Evolutionary conservation across 2,113 vertebrate species (phyloP), one percentile per base, ranked within the genome.

Genomic region (Xyrauchen texanus): DNA sequence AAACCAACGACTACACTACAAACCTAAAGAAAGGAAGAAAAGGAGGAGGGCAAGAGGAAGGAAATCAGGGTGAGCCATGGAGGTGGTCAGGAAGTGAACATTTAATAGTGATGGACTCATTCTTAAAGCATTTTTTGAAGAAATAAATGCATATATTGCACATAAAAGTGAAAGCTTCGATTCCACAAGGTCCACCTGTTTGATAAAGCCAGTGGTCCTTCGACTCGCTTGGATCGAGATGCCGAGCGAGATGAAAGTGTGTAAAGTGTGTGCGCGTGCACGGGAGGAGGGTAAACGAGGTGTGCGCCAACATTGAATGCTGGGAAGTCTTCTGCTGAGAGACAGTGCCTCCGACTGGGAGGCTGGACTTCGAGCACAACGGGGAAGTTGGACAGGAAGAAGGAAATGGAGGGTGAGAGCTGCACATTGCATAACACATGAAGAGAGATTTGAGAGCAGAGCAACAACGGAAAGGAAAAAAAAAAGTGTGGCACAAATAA

Each of bases 81-180:
- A 93, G 90, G 91, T 88, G 90, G 89, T 90, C 91, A 93, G 94
- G 55, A 90, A 90, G 91, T 80, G 85, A 87, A 86, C 91, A 89
- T 90, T 91, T 76, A 91, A 93, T 95, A 94, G 74, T 93, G 93
- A 92, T 84, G 88, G 92, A 94, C 90, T 94, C 86, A 76, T 92
- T 81, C 81, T 96, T 96, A 96, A 96, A 97, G 96, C 96, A 93
- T 94, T 88, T 90, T 90, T 91, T 85, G 88, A 90, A 86, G 87
- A 92, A 93, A 95, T 88, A 94, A 94, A 98, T 95, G 95, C 94
- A 92, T 34, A 34, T 96, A 99, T 98, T 98, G 96, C 96, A 98
- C 97, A 93, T 94, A 90, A 1, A 34, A 95, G 95, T 96, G 94
- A 97, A 96, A 97, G 95, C 95, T 94, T 94, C 93, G 91, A 93